Percentiles rank a stretch among this genome's conserved stretches.
Conservation (phyloP, 2,113 vertebrate genomes). For the Hystrix brachyura region DNA sequence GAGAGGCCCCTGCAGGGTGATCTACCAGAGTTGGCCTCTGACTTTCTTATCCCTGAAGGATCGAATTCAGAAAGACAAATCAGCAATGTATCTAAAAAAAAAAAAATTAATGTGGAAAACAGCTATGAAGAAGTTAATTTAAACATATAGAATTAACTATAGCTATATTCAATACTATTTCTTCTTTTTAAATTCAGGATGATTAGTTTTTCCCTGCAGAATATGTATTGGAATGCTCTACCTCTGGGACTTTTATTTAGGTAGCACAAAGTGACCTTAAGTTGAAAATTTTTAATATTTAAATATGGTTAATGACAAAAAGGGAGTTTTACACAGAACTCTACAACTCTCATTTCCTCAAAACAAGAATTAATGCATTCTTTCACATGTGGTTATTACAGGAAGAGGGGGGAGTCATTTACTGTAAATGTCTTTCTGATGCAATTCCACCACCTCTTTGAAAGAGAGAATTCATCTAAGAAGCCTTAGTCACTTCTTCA, state of each 20-base stretch:
- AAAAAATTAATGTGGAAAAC: neutral
- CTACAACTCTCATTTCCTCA: conserved; percentile 73
- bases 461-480: conserved; percentile 85
- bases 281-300: conserved; percentile 51
- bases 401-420: conserved; percentile 79
- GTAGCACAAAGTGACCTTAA: conserved; percentile 31
- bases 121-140: neutral
- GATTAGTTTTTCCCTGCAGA: neutral
- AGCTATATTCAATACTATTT: neutral
- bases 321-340: conserved; percentile 73
- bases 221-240: neutral
- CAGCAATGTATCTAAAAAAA: neutral
- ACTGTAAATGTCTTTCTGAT: conserved; percentile 84
- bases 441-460: conserved; percentile 86
- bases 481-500: conserved; percentile 86
- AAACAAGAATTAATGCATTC: conserved; percentile 81
- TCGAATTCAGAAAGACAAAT: neutral
- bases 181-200: conserved; percentile 24
- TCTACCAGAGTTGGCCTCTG: neutral
- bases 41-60: neutral
- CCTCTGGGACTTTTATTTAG: conserved; percentile 1
- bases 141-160: neutral
- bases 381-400: conserved; percentile 83
- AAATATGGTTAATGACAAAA: conserved; percentile 66
- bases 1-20: neutral